Conservation (phyloP, 2,113 vertebrate genomes). For the Origma solitaria region DNA sequence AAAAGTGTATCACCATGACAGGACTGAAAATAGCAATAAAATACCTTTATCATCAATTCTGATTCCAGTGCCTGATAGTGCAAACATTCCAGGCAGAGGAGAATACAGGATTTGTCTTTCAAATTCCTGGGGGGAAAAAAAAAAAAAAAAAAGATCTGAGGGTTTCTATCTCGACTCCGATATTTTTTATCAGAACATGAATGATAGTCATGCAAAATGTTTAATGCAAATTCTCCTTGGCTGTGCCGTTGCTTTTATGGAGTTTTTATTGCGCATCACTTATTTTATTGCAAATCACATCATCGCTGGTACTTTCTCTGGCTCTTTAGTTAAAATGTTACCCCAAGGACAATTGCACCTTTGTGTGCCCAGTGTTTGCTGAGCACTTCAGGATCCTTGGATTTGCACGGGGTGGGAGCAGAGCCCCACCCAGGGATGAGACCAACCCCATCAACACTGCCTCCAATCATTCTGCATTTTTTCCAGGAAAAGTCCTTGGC, state of each 20-base stretch:
- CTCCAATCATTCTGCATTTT: neutral
- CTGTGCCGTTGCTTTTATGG: neutral
- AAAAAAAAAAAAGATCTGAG: neutral
- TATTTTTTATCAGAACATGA: neutral
- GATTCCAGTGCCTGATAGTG: neutral
- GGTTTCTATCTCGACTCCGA: neutral
- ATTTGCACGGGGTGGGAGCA: neutral
- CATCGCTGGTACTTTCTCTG: neutral
- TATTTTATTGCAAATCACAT: neutral
- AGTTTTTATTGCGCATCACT: constrained; percentile 10
- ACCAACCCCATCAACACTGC: neutral
- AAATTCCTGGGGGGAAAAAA: neutral
- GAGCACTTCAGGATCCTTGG: neutral
- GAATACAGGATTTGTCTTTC: neutral
- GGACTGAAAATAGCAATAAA: neutral
- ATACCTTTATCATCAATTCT: neutral
- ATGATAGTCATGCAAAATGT: neutral
- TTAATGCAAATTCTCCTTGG: neutral
- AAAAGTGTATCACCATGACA: neutral
- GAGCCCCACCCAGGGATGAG: neutral
- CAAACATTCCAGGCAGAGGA: neutral
- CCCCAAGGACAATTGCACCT: neutral
- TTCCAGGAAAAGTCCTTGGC: neutral
- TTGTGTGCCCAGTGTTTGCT: neutral
- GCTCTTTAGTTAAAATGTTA: neutral